Evolutionary conservation across 1,140 invertebrate genomes (phyloP).

Genomic region (Lepidurus arcticus): DNA sequence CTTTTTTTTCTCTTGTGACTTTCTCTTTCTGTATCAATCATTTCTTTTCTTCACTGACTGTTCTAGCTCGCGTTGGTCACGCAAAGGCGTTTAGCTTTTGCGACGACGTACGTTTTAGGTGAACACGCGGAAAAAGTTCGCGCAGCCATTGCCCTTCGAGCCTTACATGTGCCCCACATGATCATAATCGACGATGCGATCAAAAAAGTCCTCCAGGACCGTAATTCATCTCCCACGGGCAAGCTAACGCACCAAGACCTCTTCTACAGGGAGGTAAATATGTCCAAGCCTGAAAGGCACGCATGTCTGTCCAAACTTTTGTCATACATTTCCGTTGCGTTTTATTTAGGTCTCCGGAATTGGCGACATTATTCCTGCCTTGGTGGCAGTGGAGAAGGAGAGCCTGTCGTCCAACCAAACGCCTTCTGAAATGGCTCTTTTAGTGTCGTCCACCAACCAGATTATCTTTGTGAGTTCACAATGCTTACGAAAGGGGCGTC

Average conservation of each 20-base stretch:
- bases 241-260: constrained; percentile 61
- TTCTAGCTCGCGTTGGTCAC: constrained; percentile 53
- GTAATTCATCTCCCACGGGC: constrained; percentile 45
- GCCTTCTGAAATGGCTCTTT: constrained; percentile 35
- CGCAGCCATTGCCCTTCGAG: constrained; percentile 62
- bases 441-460: not conserved
- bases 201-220: constrained; percentile 50
- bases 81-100: constrained; percentile 52
- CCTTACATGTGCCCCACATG: constrained; percentile 56
- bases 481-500: too few species aligned
- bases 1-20: constrained; percentile 27
- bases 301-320: not conserved
- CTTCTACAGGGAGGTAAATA: constrained; percentile 63
- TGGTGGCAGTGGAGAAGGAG: constrained; percentile 48
- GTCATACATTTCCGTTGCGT: not conserved
- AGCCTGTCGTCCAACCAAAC: constrained; percentile 39
- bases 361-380: constrained; percentile 30
- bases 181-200: constrained; percentile 54
- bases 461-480: not conserved
- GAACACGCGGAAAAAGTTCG: constrained; percentile 69
- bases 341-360: constrained; percentile 30
- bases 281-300: constrained; percentile 41
- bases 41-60: constrained; percentile 35
- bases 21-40: not conserved
- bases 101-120: constrained; percentile 60